Evolutionary conservation across 2,113 vertebrate species (phyloP).

Genomic region (Theristicus caerulescens): DNA sequence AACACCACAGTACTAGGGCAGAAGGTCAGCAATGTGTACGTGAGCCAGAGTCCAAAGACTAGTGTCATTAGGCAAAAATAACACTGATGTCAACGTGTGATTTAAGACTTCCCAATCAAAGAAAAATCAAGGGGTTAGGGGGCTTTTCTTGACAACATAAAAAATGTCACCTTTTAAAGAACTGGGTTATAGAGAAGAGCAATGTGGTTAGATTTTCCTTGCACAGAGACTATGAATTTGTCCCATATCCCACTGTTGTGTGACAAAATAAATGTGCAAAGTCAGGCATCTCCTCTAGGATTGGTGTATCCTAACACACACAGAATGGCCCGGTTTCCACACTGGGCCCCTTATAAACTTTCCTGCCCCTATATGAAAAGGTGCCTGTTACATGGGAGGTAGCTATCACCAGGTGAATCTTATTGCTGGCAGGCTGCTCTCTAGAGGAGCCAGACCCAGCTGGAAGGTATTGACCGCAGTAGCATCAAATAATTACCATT

Average conservation of each 20-base stretch:
- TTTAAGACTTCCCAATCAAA: not conserved
- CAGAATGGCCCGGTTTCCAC: not conserved
- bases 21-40: not conserved
- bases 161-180: not conserved
- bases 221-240: not conserved
- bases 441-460: not conserved
- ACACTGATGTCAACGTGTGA: not conserved
- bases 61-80: conserved; percentile 9
- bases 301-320: not conserved
- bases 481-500: not conserved
- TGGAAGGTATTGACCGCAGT: not conserved
- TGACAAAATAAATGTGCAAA: not conserved
- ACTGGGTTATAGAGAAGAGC: not conserved
- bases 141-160: not conserved
- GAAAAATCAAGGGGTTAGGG: not conserved
- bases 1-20: not conserved
- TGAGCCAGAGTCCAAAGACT: not conserved
- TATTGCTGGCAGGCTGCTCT: not conserved
- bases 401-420: not conserved
- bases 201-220: not conserved
- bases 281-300: not conserved
- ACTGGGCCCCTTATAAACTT: not conserved
- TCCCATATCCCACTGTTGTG: not conserved
- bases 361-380: not conserved
- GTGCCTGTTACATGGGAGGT: not conserved